A percentile compares a stretch with the other conserved stretches of the same genome.
Conservation (phyloP, 2,888 invertebrate genomes). For the Pimpla rufipes region DNA sequence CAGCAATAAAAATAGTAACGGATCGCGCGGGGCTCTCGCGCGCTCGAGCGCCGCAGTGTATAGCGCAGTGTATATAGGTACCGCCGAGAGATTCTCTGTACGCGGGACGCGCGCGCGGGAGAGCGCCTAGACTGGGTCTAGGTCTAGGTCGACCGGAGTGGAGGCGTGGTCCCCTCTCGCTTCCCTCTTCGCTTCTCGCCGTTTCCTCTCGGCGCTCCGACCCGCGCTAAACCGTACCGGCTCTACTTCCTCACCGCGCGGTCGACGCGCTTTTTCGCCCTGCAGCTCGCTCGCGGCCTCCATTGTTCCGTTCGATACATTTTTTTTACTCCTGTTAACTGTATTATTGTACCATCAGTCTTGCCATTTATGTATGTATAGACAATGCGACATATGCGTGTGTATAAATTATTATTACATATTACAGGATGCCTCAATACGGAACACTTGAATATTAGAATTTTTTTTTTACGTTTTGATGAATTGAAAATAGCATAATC, state of each 20-base stretch:
- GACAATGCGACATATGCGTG: no score
- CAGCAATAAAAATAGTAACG: conserved; percentile 50
- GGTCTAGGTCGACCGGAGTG: conserved; percentile 81
- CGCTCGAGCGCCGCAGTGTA: conserved; percentile 17
- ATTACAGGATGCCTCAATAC: no score
- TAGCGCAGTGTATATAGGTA: conserved; percentile 18
- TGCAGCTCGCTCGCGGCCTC: conserved; percentile 21
- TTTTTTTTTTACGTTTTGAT: no score
- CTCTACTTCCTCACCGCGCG: conserved; percentile 76
- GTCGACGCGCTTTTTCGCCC: conserved; percentile 72
- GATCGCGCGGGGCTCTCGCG: conserved; percentile 7
- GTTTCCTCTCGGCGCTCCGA: conserved; percentile 28
- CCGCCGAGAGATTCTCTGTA: conserved; percentile 31
- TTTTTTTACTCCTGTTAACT: conserved; percentile 9
- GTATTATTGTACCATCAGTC: conserved; percentile 10
- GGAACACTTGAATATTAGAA: no score
- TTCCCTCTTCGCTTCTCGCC: conserved; percentile 56
- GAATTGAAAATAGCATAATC: no score
- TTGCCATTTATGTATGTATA: neutral
- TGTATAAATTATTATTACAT: no score
- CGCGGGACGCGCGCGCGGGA: conserved; percentile 65
- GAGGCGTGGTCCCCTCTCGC: conserved; percentile 66
- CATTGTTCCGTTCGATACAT: conserved; percentile 40
- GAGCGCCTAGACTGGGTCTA: conserved; percentile 81
- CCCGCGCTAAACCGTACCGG: conserved; percentile 62